A percentile compares a stretch with the other conserved stretches of the same genome.
Evolutionary conservation across 2,113 vertebrate genomes (phyloP).

Genomic region (Macquaria australasica): DNA sequence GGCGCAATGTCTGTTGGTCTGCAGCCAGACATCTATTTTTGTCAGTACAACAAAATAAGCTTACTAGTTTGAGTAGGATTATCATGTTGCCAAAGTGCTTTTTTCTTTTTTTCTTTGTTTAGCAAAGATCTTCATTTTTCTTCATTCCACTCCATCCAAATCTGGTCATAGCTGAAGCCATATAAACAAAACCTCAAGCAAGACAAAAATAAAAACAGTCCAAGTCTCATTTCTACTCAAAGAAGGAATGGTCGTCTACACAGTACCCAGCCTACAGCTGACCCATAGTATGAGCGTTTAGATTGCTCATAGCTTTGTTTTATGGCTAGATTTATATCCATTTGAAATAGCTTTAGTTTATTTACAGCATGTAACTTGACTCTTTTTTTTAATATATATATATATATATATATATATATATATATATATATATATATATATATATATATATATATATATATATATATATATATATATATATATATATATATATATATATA

Average conservation of each 20-base stretch:
- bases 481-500: no score
- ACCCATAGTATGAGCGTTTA: background rate
- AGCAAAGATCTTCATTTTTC: background rate
- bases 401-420: no score
- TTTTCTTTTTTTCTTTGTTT: background rate
- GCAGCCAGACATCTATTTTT: constrained; percentile 25
- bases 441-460: no score
- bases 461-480: no score
- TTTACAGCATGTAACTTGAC: background rate
- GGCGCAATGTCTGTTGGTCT: background rate
- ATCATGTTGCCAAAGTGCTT: background rate
- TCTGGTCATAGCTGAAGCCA: background rate
- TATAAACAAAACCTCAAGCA: background rate
- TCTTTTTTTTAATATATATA: background rate
- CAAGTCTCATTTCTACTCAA: background rate
- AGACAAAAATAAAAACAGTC: background rate
- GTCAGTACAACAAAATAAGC: background rate
- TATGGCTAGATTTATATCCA: background rate
- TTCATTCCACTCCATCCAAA: background rate
- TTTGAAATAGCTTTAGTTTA: background rate
- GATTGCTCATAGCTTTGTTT: background rate
- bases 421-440: no score
- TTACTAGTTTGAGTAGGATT: background rate
- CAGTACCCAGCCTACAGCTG: background rate
- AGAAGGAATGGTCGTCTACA: background rate